phyloP scores from a whole-genome alignment of 2,888 invertebrate species.

The Watsonalla cultraria region DNA sequence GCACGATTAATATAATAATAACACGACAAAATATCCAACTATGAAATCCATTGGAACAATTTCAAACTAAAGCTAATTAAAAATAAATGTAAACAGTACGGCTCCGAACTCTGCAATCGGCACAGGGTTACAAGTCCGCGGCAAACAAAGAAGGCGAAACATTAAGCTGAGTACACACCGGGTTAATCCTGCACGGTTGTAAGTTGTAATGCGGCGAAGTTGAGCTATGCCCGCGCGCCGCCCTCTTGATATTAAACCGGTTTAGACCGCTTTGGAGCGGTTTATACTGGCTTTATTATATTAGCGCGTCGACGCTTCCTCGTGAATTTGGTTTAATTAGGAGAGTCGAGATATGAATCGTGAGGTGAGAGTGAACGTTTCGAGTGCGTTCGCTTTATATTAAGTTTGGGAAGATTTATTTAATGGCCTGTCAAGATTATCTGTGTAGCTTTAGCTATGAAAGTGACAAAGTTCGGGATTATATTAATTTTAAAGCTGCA shows the following conservation, averaged over 20 bases:
- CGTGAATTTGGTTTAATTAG: slow-evolving; percentile 62
- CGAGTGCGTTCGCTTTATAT: slow-evolving; percentile 13
- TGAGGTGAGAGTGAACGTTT: slow-evolving; percentile 31
- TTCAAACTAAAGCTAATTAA: background rate
- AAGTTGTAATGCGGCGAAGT: slow-evolving; percentile 64
- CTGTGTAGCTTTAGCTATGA: slow-evolving; percentile 2
- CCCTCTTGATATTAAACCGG: slow-evolving; percentile 69
- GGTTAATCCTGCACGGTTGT: slow-evolving; percentile 56
- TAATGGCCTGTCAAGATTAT: slow-evolving; percentile 19
- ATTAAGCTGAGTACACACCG: slow-evolving; percentile 55
- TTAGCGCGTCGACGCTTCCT: slow-evolving; percentile 62
- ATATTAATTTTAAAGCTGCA: background rate
- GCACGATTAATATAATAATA: too few relatives aligned
- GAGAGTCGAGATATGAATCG: slow-evolving; percentile 41
- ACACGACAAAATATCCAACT: too few relatives aligned
- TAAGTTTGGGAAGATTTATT: slow-evolving; percentile 26
- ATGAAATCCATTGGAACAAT: background rate
- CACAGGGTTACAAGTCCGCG: slow-evolving; percentile 22
- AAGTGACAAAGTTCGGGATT: background rate
- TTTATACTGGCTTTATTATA: slow-evolving; percentile 73
- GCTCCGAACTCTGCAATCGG: slow-evolving; percentile 19
- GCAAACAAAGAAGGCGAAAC: slow-evolving; percentile 54
- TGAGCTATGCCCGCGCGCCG: slow-evolving; percentile 39
- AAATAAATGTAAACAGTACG: background rate
- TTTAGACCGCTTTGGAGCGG: slow-evolving; percentile 69